phyloP scores from a whole-genome alignment of 35 echinoderm and acorn worm genomes.

The Hemicentrotus pulcherrimus region DNA sequence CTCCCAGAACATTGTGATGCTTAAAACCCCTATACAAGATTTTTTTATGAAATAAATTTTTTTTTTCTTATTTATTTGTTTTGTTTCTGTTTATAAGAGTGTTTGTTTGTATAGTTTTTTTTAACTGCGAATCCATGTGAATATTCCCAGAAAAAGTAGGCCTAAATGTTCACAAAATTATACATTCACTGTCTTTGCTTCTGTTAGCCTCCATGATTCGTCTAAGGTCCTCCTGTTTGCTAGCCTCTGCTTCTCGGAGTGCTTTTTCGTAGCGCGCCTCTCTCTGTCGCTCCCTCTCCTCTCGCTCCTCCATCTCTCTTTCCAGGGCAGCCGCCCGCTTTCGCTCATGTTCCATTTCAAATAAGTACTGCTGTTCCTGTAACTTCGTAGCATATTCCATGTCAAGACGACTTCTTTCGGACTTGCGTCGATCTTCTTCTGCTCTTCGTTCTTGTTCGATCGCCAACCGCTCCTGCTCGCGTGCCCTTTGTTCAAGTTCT shows the following conservation, averaged over 20 bases:
- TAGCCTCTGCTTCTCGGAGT: not conserved
- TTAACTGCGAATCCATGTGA: no score
- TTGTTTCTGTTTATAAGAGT: no score
- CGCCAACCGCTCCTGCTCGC: not conserved
- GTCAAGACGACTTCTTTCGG: not conserved
- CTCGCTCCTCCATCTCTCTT: not conserved
- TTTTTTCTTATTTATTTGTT: no score
- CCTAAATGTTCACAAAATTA: not conserved
- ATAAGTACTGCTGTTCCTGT: not conserved
- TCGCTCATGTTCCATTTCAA: not conserved
- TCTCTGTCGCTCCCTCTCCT: not conserved
- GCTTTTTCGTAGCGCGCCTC: not conserved
- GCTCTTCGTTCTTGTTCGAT: not conserved
- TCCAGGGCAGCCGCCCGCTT: not conserved
- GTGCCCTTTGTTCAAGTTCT: not conserved
- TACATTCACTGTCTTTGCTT: not conserved
- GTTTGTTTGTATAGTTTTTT: no score
- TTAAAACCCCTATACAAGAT: no score
- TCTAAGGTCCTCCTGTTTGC: not conserved
- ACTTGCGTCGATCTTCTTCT: not conserved
- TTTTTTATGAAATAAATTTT: no score
- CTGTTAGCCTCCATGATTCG: conserved; percentile 16
- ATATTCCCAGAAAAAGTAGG: not conserved
- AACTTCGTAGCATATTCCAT: not conserved
- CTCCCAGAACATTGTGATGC: no score